phyloP scores from a whole-genome alignment of 2,797 vertebrate species.

The Rhynchotus rufescens region DNA sequence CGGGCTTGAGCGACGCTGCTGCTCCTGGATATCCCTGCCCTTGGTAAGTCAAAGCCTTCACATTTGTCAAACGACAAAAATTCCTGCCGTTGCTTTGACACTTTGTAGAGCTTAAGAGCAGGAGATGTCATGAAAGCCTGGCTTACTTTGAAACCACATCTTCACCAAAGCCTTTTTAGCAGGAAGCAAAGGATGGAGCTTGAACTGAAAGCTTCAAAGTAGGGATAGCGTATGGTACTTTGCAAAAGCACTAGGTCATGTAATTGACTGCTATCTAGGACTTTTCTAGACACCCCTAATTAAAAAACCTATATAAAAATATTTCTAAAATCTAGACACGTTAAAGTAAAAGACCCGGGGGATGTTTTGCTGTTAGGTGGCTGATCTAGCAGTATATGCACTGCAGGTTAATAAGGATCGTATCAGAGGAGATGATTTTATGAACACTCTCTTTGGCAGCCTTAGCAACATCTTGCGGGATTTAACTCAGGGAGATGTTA shows the following conservation, averaged over 20 bases:
- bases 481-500: not conserved
- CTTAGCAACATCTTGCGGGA: not conserved
- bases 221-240: not conserved
- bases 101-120: not conserved
- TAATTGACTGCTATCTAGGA: not conserved
- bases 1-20: not conserved
- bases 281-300: not conserved
- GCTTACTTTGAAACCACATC: not conserved
- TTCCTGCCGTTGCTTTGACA: not conserved
- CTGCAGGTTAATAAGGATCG: not conserved
- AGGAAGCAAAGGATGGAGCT: not conserved
- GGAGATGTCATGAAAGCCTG: not conserved
- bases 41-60: not conserved
- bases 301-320: not conserved
- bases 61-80: not conserved
- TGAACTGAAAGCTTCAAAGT: not conserved
- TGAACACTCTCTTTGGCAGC: not conserved
- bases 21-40: not conserved
- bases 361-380: not conserved
- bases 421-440: not conserved
- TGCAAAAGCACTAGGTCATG: not conserved
- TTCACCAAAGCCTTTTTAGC: not conserved
- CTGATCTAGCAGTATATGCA: not conserved
- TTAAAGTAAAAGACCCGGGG: not conserved
- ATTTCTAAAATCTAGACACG: not conserved